These are phyloP conservation scores for Bolinopsis microptera DNA, from an alignment of 37 sponge, comb jelly and placozoan genomes.

Conservation along the genomic window DNA sequence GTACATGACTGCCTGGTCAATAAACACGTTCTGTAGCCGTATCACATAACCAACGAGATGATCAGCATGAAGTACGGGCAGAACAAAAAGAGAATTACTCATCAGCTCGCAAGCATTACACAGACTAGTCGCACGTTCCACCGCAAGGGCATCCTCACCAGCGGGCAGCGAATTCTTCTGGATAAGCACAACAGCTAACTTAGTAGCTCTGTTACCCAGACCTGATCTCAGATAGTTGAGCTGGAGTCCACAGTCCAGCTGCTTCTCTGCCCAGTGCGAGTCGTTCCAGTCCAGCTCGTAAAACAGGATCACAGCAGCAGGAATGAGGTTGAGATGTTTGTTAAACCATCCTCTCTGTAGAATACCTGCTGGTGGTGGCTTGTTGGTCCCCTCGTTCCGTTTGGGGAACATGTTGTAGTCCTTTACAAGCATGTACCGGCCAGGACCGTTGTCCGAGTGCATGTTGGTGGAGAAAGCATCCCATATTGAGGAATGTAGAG, in stretches of 20 bases:
- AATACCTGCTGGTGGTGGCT: constrained; percentile 73
- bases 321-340: constrained; percentile 82
- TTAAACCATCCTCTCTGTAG: constrained; percentile 80
- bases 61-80: constrained; percentile 68
- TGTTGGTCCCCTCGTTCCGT: not conserved
- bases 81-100: constrained; percentile 72
- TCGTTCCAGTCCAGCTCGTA: constrained; percentile 94
- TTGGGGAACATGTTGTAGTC: constrained; percentile 67
- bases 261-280: constrained; percentile 82
- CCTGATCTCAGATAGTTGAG: constrained; percentile 70
- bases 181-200: constrained; percentile 78
- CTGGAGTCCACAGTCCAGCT: constrained; percentile 82
- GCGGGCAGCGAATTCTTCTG: constrained; percentile 70
- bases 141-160: constrained; percentile 57
- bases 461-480: constrained; percentile 77
- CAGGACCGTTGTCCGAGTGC: constrained; percentile 68
- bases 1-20: constrained; percentile 75
- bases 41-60: constrained; percentile 52
- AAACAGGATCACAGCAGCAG: constrained; percentile 85
- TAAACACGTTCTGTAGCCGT: constrained; percentile 80
- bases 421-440: constrained; percentile 74
- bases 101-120: constrained; percentile 75
- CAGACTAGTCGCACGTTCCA: constrained; percentile 72
- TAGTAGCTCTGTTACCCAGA: constrained; percentile 73
- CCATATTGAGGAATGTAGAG: constrained; percentile 83